Evolutionary conservation across 2,888 invertebrate species (phyloP).

Genomic region (Stenotaenia linearis): DNA sequence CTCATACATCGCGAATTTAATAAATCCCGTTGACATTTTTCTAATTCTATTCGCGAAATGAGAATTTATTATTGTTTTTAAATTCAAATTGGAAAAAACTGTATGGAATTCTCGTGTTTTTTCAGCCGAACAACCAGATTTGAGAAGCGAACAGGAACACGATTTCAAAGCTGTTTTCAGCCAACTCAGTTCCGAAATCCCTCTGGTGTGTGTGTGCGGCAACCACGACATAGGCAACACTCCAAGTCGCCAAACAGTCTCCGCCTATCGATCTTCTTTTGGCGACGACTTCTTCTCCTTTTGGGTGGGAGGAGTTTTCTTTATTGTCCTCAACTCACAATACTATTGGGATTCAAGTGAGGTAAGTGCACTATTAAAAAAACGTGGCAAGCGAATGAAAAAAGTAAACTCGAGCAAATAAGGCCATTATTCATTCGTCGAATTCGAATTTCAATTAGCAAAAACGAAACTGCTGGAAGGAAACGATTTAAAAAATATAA

Average conservation of each 20-base stretch:
- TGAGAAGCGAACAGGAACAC: constrained; percentile 46
- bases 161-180: constrained; percentile 48
- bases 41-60: too few species aligned
- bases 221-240: constrained; percentile 54
- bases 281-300: constrained; percentile 54
- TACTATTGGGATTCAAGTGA: constrained; percentile 44
- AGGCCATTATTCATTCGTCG: neutral
- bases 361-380: constrained; percentile 33
- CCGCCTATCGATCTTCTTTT: constrained; percentile 42
- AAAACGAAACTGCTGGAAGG: too few species aligned
- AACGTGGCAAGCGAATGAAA: neutral
- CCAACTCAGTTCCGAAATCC: constrained; percentile 48
- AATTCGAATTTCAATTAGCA: neutral
- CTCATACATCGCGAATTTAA: too few species aligned
- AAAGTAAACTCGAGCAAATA: neutral
- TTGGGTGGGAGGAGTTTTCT: constrained; percentile 51
- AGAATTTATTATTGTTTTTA: too few species aligned
- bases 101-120: neutral
- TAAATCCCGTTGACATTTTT: too few species aligned
- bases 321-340: constrained; percentile 52
- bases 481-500: too few species aligned
- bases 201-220: constrained; percentile 52
- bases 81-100: too few species aligned
- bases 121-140: constrained; percentile 31
- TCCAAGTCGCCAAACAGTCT: constrained; percentile 47